These are phyloP conservation scores for Chymomyza amoena DNA, from an alignment of 2,888 invertebrate species.

Conservation along the genomic window DNA sequence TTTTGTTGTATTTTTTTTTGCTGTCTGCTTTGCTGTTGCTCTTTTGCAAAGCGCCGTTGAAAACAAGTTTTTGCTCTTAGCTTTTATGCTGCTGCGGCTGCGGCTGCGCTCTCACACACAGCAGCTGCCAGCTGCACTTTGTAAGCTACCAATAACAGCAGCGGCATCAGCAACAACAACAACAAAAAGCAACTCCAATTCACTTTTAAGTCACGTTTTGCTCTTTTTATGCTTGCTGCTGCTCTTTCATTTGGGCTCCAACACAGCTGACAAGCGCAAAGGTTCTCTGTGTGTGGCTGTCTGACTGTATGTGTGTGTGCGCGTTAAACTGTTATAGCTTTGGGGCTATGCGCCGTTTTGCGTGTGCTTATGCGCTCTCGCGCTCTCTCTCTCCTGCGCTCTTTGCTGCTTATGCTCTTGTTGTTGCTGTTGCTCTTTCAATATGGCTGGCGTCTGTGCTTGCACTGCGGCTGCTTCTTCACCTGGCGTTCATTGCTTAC, in stretches of 20 bases:
- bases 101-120: conserved; percentile 19
- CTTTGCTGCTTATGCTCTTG: not conserved
- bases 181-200: conserved; percentile 46
- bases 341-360: conserved; percentile 43
- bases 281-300: not conserved
- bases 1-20: conserved; percentile 4
- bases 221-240: conserved; percentile 54
- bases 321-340: conserved; percentile 65
- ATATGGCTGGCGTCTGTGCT: conserved; percentile 60
- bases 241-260: conserved; percentile 44
- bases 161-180: conserved; percentile 20
- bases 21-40: conserved; percentile 36
- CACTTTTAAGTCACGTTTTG: conserved; percentile 73
- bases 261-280: conserved; percentile 60
- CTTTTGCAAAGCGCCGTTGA: conserved; percentile 65
- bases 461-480: conserved; percentile 51
- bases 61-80: conserved; percentile 55
- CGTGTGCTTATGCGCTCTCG: conserved; percentile 11
- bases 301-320: conserved; percentile 9
- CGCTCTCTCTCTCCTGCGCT: conserved; percentile 14
- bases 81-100: conserved; percentile 18
- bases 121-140: conserved; percentile 70
- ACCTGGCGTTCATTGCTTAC: conserved; percentile 68
- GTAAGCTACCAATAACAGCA: conserved; percentile 36
- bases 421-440: conserved; percentile 38